Conservation (phyloP, 2,888 invertebrate species). For the Mesorhabditis spiculigera region DNA sequence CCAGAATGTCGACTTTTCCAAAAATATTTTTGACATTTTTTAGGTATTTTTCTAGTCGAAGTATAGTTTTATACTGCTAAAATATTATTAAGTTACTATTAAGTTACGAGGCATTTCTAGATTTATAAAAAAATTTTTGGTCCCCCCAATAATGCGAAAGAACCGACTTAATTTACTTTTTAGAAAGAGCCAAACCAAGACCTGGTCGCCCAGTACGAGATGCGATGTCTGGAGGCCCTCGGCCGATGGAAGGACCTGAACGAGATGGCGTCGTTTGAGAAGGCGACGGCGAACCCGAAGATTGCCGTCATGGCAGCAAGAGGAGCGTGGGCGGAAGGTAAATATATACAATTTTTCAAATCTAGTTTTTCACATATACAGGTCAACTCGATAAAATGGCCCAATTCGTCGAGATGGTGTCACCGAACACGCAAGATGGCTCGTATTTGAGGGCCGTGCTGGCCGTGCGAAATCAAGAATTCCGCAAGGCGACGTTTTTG, state of each 20-base stretch:
- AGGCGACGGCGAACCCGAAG: constrained; percentile 43
- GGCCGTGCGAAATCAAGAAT: constrained; percentile 72
- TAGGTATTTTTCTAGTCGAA: no score
- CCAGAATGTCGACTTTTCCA: no score
- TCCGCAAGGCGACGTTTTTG: constrained; percentile 64
- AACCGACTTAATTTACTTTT: constrained; percentile 64
- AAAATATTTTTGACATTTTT: no score
- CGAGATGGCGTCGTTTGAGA: constrained; percentile 17
- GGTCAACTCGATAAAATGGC: constrained; percentile 90
- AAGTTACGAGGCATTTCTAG: no score
- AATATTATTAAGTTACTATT: no score
- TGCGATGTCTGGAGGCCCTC: constrained; percentile 91
- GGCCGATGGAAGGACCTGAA: constrained; percentile 78
- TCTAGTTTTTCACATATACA: constrained; percentile 33
- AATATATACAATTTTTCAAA: constrained; percentile 6
- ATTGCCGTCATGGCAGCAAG: constrained; percentile 85
- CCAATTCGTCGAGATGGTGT: constrained; percentile 74
- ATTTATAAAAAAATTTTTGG: no score
- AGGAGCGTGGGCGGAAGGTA: constrained; percentile 86
- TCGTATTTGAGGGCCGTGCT: constrained; percentile 91
- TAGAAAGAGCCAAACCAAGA: no score
- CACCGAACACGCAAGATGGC: constrained; percentile 88
- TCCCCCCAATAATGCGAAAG: no score
- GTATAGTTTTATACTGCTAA: no score
- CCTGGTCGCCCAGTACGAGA: constrained; percentile 79